Conservation (phyloP, 2,797 vertebrate genomes). For the Acomys russatus region DNA sequence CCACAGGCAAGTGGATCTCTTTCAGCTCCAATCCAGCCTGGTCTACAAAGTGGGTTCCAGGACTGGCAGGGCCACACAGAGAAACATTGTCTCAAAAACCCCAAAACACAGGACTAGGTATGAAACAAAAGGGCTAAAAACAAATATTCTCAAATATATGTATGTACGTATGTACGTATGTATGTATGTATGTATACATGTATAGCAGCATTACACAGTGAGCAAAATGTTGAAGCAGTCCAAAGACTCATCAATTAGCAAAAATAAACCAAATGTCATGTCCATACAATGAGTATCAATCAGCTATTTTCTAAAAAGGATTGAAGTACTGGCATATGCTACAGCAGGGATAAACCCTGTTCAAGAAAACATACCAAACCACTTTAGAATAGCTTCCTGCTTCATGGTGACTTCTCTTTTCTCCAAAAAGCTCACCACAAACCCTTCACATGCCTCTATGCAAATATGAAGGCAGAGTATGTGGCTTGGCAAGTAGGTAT, state of each 20-base stretch:
- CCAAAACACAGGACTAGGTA: background rate
- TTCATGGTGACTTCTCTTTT: background rate
- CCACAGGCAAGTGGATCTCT: background rate
- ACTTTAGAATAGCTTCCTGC: background rate
- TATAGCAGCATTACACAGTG: background rate
- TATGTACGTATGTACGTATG: too few relatives aligned
- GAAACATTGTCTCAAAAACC: background rate
- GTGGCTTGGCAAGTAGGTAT: background rate
- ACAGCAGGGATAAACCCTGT: background rate
- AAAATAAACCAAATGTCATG: background rate
- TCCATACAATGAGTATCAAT: background rate
- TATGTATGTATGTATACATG: too few relatives aligned
- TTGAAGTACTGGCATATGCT: background rate
- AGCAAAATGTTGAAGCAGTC: conserved; percentile 10
- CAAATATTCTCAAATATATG: background rate
- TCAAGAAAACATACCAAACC: background rate
- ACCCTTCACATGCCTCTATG: background rate
- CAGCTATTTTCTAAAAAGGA: background rate
- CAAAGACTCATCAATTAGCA: background rate
- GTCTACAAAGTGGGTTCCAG: background rate
- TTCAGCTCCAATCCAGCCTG: background rate
- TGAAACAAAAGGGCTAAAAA: conserved; percentile 25
- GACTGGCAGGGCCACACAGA: background rate
- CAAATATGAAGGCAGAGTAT: background rate
- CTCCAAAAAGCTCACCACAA: background rate